phyloP scores from a whole-genome alignment of 2,113 vertebrate species.

The Lophura nycthemera region DNA sequence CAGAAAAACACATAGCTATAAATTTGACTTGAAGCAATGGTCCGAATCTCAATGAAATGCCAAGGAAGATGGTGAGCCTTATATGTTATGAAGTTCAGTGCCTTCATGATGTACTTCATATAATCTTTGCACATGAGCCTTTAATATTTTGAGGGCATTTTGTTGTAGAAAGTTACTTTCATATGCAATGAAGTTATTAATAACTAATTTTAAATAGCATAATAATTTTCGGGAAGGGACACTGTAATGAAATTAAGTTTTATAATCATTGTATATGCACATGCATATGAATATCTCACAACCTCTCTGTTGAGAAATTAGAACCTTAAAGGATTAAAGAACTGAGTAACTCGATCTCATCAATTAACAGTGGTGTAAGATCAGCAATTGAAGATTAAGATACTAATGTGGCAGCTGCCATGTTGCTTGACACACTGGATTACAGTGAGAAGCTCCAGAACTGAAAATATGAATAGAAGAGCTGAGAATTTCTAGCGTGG shows the following conservation, averaged over 20 bases:
- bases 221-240: neutral
- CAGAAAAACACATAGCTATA: neutral
- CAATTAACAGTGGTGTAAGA: neutral
- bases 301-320: neutral
- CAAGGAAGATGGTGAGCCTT: neutral
- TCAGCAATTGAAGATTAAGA: neutral
- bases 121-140: neutral
- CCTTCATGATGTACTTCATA: neutral
- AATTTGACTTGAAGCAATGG: neutral
- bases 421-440: neutral
- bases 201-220: neutral
- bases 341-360: neutral
- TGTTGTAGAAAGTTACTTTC: neutral
- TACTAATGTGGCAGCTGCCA: neutral
- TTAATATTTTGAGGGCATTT: neutral
- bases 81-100: neutral
- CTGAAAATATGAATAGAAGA: neutral
- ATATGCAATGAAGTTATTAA: neutral
- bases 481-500: neutral
- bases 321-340: neutral
- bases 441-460: neutral
- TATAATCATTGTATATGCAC: neutral
- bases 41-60: neutral
- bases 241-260: neutral
- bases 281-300: neutral